Evolutionary conservation across 2,888 invertebrate genomes (phyloP).

Genomic region (Euzetes globulus): DNA sequence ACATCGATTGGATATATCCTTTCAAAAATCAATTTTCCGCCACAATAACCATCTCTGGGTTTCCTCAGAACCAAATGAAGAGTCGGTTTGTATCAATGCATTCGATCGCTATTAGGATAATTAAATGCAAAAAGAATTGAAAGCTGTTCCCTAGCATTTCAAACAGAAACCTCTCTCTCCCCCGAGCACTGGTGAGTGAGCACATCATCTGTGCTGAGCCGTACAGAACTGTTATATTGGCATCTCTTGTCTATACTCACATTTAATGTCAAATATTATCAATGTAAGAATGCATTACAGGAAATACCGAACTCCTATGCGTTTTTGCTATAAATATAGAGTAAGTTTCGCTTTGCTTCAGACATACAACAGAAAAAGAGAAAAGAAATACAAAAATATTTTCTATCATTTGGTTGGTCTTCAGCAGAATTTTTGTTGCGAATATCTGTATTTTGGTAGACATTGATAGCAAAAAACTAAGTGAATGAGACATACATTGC

Average conservation of each 20-base stretch:
- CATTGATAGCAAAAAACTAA: neutral
- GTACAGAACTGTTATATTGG: neutral
- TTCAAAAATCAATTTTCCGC: neutral
- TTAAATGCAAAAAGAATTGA: constrained; percentile 10
- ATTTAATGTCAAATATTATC: neutral
- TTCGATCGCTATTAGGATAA: constrained; percentile 9
- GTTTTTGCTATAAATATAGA: neutral
- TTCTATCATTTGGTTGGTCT: neutral
- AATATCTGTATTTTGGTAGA: neutral
- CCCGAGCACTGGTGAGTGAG: neutral
- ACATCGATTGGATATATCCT: neutral
- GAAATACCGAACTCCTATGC: neutral
- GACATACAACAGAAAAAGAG: neutral
- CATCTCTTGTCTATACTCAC: constrained; percentile 9
- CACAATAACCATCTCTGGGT: constrained; percentile 10
- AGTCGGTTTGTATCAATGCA: neutral
- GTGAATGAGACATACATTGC: neutral
- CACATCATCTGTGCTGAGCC: constrained; percentile 3
- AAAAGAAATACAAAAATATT: neutral
- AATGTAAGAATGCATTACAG: neutral
- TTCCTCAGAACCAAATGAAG: neutral
- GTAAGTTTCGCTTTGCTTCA: neutral
- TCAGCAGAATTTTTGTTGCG: neutral
- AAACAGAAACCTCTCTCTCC: constrained; percentile 1
- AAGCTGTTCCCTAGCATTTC: neutral